These are phyloP conservation scores for Callionymus lyra DNA, from an alignment of 2,113 vertebrate genomes.

Conservation along the genomic window DNA sequence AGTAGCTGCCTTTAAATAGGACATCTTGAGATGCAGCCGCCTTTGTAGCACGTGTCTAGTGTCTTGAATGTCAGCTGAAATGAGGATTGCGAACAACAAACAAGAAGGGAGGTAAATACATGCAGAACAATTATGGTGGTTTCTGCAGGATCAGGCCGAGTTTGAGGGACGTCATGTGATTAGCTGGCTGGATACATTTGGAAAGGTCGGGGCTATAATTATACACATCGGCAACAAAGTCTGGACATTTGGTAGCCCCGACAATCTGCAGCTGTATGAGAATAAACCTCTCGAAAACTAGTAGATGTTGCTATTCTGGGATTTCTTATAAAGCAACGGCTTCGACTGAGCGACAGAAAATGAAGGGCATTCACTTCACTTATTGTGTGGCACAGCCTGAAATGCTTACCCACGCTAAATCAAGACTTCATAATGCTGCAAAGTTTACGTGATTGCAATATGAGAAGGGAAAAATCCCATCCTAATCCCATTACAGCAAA, in stretches of 20 bases:
- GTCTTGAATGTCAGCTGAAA: slow-evolving; percentile 33
- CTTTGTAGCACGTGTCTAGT: slow-evolving; percentile 7
- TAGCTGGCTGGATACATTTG: slow-evolving; percentile 31
- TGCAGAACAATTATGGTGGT: slow-evolving; percentile 26
- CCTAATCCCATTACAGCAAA: too few relatives aligned
- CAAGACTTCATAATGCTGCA: too few relatives aligned
- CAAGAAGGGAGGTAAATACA: slow-evolving; percentile 16
- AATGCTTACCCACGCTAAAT: too few relatives aligned
- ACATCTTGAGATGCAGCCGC: not conserved
- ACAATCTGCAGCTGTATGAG: slow-evolving; percentile 41
- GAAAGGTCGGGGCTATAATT: slow-evolving; percentile 62
- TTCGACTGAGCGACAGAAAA: slow-evolving; percentile 18
- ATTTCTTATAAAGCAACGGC: slow-evolving; percentile 13
- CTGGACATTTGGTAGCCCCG: too few relatives aligned
- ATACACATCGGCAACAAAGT: slow-evolving; percentile 59
- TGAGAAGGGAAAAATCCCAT: too few relatives aligned
- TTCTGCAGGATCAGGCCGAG: slow-evolving; percentile 28
- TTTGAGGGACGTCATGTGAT: slow-evolving; percentile 37
- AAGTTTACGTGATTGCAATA: too few relatives aligned
- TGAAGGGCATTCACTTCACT: too few relatives aligned
- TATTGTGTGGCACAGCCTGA: too few relatives aligned
- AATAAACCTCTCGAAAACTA: too few relatives aligned
- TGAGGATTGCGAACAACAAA: slow-evolving; percentile 16
- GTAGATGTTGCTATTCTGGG: too few relatives aligned
- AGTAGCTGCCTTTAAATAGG: too few relatives aligned